phyloP scores from a whole-genome alignment of 2,888 invertebrate species.

The Rhyacophila evoluta region DNA sequence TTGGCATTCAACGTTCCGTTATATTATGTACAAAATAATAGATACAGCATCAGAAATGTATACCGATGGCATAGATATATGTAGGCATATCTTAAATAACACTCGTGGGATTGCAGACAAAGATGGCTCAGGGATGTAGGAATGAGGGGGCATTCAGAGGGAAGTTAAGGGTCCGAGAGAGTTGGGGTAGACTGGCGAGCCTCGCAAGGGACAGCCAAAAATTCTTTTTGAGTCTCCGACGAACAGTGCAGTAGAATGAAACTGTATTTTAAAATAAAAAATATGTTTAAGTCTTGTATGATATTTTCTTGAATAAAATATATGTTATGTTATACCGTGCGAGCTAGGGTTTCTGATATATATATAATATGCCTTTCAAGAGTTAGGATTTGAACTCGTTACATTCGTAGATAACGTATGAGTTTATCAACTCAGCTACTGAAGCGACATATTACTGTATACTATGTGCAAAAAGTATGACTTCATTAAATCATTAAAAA shows the following conservation, averaged over 20 bases:
- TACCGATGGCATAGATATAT: not conserved
- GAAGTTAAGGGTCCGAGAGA: not conserved
- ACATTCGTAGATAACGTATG: no score
- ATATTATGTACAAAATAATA: not conserved
- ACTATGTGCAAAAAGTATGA: no score
- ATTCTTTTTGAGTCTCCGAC: not conserved
- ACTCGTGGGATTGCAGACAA: not conserved
- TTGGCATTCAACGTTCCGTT: not conserved
- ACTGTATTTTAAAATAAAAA: no score
- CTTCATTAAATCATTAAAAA: no score
- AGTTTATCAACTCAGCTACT: no score
- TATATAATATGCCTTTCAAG: no score
- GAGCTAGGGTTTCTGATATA: no score
- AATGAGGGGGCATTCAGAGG: not conserved
- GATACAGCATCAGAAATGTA: not conserved
- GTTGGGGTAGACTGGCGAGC: not conserved
- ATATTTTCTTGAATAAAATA: no score
- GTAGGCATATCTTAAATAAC: slow-evolving; percentile 3
- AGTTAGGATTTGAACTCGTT: no score
- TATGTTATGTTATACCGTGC: no score
- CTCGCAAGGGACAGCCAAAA: not conserved
- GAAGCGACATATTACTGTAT: no score
- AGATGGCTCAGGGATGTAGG: slow-evolving; percentile 1
- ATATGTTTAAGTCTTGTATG: no score
- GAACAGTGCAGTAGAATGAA: not conserved